Evolutionary conservation across 2,113 vertebrate genomes (phyloP).

Genomic region (Cyprinodon tularosa): DNA sequence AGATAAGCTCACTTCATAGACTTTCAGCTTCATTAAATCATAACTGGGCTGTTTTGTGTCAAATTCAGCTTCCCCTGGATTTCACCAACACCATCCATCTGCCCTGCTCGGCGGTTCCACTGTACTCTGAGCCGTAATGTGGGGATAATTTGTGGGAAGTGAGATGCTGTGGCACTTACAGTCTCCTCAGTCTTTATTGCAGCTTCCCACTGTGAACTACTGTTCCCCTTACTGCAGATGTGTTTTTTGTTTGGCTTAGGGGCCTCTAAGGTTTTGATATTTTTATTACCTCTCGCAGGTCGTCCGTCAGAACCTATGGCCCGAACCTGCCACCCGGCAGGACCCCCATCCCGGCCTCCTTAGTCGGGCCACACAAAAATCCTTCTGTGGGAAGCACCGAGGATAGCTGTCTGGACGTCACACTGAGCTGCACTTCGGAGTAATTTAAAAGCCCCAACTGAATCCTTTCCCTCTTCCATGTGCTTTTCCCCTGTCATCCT

Average conservation of each 20-base stretch:
- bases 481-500: conserved; percentile 71
- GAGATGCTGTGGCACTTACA: conserved; percentile 68
- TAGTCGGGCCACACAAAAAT: conserved; percentile 75
- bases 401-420: conserved; percentile 83
- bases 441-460: conserved; percentile 83
- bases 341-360: conserved; percentile 31
- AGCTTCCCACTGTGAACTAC: conserved; percentile 81
- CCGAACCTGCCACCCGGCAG: conserved; percentile 69
- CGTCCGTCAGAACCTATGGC: conserved; percentile 66
- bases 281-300: conserved; percentile 83
- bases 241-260: conserved; percentile 83
- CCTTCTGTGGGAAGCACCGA: conserved; percentile 82
- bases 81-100: conserved; percentile 48
- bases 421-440: conserved; percentile 79
- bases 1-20: conserved; percentile 76
- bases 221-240: conserved; percentile 81
- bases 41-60: conserved; percentile 66
- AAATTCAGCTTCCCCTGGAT: conserved; percentile 62
- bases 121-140: conserved; percentile 24
- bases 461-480: conserved; percentile 68
- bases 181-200: conserved; percentile 71
- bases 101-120: conserved; percentile 29
- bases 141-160: conserved; percentile 67
- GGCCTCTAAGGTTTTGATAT: conserved; percentile 80
- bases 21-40: conserved; percentile 68